A percentile compares a stretch with the other conserved stretches of the same genome.
These are phyloP conservation scores for Lithosia quadra DNA, from an alignment of 2,888 invertebrate species.

Conservation along the genomic window DNA sequence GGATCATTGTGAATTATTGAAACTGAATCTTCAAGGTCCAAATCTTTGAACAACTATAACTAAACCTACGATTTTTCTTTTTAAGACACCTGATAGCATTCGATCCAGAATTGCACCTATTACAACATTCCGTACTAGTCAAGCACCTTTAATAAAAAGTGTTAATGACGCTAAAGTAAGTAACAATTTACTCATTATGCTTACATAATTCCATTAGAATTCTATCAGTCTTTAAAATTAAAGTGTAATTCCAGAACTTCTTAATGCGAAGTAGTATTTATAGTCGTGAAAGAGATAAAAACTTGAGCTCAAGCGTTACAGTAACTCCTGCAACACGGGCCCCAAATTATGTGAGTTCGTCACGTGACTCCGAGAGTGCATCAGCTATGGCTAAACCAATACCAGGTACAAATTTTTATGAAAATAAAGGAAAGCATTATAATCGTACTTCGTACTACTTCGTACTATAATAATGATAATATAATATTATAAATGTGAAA, in stretches of 20 bases:
- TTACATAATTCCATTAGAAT: background rate
- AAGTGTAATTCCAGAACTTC: constrained; percentile 58
- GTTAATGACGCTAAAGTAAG: constrained; percentile 74
- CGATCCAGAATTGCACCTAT: constrained; percentile 49
- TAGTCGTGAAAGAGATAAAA: constrained; percentile 59
- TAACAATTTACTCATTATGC: constrained; percentile 5
- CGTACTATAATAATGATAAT: background rate
- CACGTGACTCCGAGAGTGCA: background rate
- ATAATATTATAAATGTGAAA: too few species aligned
- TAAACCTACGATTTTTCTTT: background rate
- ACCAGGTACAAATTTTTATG: constrained; percentile 6
- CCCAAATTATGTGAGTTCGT: background rate
- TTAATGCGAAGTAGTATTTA: constrained; percentile 65
- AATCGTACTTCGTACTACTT: too few species aligned
- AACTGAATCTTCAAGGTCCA: background rate
- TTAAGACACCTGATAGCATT: constrained; percentile 26
- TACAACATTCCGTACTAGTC: constrained; percentile 68
- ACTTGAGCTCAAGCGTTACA: constrained; percentile 59
- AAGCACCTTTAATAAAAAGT: constrained; percentile 69
- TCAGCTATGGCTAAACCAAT: background rate
- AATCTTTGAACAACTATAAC: background rate
- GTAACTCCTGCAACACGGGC: constrained; percentile 56
- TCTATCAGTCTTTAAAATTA: background rate
- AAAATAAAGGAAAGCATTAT: too few species aligned
- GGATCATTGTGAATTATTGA: background rate